Conservation (phyloP, 2,113 vertebrate genomes). For the Gavia stellata region DNA sequence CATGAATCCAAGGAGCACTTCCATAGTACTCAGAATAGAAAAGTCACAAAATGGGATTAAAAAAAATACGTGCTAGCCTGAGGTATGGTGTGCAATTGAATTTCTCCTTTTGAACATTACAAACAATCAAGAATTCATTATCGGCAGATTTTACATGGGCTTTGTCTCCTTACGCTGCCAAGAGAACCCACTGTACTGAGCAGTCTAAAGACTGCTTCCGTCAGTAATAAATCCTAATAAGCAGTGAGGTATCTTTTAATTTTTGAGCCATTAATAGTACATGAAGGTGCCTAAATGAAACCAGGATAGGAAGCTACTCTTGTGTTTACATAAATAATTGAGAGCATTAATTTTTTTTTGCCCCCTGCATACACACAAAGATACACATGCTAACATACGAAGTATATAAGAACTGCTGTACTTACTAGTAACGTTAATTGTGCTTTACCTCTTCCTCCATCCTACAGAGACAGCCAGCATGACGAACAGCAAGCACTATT, state of each 20-base stretch:
- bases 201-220: neutral
- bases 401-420: neutral
- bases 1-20: neutral
- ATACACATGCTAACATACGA: neutral
- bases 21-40: neutral
- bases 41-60: neutral
- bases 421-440: neutral
- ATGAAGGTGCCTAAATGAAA: neutral
- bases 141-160: neutral
- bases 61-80: neutral
- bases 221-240: neutral
- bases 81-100: neutral
- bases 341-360: neutral
- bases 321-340: neutral
- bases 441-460: slow-evolving; percentile 9
- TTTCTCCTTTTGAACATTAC: neutral
- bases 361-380: neutral
- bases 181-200: neutral
- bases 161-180: neutral
- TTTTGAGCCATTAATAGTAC: neutral
- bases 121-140: neutral
- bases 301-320: neutral
- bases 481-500: neutral
- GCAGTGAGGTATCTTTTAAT: neutral
- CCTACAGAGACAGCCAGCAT: neutral